A percentile compares a stretch with the other conserved stretches of the same genome.
Conservation (phyloP, 2,797 vertebrate species). For the Cebuella pygmaea region DNA sequence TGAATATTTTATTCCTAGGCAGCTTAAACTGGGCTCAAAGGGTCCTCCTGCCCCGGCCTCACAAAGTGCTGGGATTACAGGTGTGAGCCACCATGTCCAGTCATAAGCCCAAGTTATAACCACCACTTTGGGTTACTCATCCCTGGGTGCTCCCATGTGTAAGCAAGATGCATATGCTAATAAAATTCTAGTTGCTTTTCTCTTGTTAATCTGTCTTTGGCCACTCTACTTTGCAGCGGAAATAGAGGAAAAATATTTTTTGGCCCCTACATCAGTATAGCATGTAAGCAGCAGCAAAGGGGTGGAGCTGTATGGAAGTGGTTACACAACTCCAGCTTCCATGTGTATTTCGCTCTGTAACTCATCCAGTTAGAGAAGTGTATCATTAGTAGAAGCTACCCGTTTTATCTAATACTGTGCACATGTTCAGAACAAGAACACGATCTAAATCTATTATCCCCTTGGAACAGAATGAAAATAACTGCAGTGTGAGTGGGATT, state of each 20-base stretch:
- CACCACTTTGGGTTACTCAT: neutral
- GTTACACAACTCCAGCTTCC: neutral
- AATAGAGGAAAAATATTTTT: neutral
- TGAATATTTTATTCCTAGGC: neutral
- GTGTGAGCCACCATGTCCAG: neutral
- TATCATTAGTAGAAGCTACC: slow-evolving; percentile 20
- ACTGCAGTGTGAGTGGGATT: neutral
- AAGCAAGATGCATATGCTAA: neutral
- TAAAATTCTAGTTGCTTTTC: neutral
- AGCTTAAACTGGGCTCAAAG: neutral
- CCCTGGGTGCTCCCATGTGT: too few species aligned
- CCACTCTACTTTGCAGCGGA: neutral
- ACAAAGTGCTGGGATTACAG: neutral
- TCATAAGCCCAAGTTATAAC: neutral
- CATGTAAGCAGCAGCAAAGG: neutral
- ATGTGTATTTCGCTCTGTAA: neutral
- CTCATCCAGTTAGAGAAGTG: slow-evolving; percentile 29
- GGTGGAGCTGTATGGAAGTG: slow-evolving; percentile 26
- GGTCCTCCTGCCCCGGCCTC: neutral
- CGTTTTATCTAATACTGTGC: slow-evolving; percentile 25
- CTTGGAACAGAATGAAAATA: neutral
- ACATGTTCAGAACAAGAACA: slow-evolving; percentile 7
- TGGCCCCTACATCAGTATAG: neutral
- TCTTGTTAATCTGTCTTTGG: neutral
- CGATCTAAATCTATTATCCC: neutral